Percentiles rank a stretch among this genome's conserved stretches.
Conservation (phyloP, 1,140 invertebrate species). For the Aradophagus sp. region DNA sequence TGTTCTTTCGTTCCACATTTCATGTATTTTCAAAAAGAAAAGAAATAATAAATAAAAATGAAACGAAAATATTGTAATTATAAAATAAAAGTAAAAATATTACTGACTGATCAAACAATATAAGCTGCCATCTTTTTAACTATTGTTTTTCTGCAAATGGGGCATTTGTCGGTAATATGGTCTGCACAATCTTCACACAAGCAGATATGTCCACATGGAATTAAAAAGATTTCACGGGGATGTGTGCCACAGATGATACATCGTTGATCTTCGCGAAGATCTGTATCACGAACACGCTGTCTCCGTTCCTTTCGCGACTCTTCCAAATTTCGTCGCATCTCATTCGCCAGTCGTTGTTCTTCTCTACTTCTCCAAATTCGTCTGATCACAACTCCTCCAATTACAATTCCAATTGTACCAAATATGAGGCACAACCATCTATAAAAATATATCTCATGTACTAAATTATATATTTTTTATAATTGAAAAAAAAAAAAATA, state of each 20-base stretch:
- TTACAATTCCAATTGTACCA: constrained; percentile 79
- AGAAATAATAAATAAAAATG: too few species aligned
- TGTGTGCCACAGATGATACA: constrained; percentile 86
- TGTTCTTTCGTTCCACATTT: too few species aligned
- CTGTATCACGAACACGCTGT: constrained; percentile 77
- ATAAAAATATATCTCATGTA: too few species aligned
- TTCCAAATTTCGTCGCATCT: constrained; percentile 78
- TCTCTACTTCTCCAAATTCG: constrained; percentile 78
- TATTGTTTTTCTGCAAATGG: constrained; percentile 82
- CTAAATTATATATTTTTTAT: too few species aligned
- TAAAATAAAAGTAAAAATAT: too few species aligned
- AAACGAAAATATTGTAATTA: too few species aligned
- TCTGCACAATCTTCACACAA: constrained; percentile 87
- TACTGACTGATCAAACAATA: constrained; percentile 72
- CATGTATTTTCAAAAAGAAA: too few species aligned
- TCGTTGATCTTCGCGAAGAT: constrained; percentile 80
- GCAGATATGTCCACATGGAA: constrained; percentile 89
- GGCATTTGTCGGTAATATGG: constrained; percentile 80
- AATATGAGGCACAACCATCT: constrained; percentile 81
- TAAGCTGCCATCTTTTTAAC: constrained; percentile 81
- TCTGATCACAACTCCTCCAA: constrained; percentile 79
- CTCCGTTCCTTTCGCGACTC: constrained; percentile 79
- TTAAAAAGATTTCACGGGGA: constrained; percentile 85
- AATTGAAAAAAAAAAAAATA: too few species aligned
- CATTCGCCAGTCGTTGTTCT: constrained; percentile 75